Evolutionary conservation across 2,113 vertebrate genomes (phyloP).

Genomic region (Hyperoodon ampullatus): DNA sequence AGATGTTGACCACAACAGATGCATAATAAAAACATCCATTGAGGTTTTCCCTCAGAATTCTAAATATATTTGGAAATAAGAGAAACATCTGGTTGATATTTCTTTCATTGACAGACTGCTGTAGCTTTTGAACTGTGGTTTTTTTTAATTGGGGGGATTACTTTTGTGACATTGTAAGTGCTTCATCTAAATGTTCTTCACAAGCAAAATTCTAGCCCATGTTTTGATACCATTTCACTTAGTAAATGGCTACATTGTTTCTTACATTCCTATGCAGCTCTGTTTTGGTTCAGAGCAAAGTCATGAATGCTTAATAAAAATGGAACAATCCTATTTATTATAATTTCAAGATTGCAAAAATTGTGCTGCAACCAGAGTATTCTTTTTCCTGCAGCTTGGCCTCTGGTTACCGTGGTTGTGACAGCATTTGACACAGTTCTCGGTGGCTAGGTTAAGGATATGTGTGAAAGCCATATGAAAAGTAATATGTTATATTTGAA

Average conservation of each 20-base stretch:
- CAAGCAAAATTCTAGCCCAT: slow-evolving; percentile 35
- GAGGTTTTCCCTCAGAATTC: slow-evolving; percentile 41
- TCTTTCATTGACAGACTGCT: slow-evolving; percentile 28
- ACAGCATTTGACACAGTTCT: background rate
- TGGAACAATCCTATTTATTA: background rate
- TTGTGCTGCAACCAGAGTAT: background rate
- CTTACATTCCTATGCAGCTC: background rate
- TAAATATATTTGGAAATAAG: slow-evolving; percentile 67
- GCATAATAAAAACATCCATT: slow-evolving; percentile 45
- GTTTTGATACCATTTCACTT: slow-evolving; percentile 15
- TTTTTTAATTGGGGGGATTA: background rate
- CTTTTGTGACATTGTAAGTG: slow-evolving; percentile 46
- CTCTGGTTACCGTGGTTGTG: background rate
- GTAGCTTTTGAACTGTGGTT: slow-evolving; percentile 23
- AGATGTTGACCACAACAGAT: slow-evolving; percentile 52
- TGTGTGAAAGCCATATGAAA: background rate
- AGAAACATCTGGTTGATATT: slow-evolving; percentile 56
- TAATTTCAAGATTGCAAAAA: slow-evolving; percentile 24
- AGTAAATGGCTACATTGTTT: slow-evolving; percentile 13
- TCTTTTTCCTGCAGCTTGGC: background rate
- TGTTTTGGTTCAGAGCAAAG: slow-evolving; percentile 41
- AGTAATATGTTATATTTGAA: background rate
- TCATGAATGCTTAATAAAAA: slow-evolving; percentile 37
- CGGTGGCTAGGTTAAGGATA: background rate
- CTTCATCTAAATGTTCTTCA: slow-evolving; percentile 46